phyloP scores from a whole-genome alignment of 2,797 vertebrate species.

The Melanogrammus aeglefinus region DNA sequence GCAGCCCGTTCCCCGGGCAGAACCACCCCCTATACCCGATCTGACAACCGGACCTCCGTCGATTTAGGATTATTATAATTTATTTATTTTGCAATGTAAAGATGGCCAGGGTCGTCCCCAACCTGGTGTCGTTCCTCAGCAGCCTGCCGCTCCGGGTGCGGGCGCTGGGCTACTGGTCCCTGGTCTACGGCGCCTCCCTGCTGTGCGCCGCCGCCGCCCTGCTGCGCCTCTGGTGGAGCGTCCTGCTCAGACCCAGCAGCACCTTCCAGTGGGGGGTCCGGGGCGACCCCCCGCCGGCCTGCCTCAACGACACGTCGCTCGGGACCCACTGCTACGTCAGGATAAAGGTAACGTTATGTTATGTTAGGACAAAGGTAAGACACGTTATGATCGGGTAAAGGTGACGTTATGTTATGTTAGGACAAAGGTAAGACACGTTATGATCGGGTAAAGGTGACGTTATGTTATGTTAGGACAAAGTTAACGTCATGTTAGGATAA shows the following conservation, averaged over 20 bases:
- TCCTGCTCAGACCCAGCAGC: constrained; percentile 78
- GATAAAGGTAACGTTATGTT: constrained; percentile 82
- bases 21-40: not conserved
- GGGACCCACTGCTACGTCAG: constrained; percentile 96
- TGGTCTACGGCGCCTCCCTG: constrained; percentile 87
- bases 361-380: not conserved
- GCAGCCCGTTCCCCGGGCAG: too few species aligned
- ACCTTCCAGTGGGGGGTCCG: constrained; percentile 85
- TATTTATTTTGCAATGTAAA: constrained; percentile 67
- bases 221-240: constrained; percentile 91
- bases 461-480: too few species aligned
- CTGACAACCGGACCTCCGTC: constrained; percentile 46
- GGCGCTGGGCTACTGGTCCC: constrained; percentile 83
- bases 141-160: constrained; percentile 75
- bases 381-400: not conserved
- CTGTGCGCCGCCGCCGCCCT: constrained; percentile 82
- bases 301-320: constrained; percentile 91
- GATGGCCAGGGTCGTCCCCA: constrained; percentile 79
- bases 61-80: constrained; percentile 20
- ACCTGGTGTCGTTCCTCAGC: constrained; percentile 68
- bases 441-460: too few species aligned
- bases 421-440: too few species aligned
- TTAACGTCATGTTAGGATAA: constrained; percentile 86
- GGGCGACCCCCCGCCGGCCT: constrained; percentile 81
- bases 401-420: not conserved